These are phyloP conservation scores for Scolanthus callimorphus DNA, from an alignment of 92 coral and sea anemone species.

Conservation along the genomic window DNA sequence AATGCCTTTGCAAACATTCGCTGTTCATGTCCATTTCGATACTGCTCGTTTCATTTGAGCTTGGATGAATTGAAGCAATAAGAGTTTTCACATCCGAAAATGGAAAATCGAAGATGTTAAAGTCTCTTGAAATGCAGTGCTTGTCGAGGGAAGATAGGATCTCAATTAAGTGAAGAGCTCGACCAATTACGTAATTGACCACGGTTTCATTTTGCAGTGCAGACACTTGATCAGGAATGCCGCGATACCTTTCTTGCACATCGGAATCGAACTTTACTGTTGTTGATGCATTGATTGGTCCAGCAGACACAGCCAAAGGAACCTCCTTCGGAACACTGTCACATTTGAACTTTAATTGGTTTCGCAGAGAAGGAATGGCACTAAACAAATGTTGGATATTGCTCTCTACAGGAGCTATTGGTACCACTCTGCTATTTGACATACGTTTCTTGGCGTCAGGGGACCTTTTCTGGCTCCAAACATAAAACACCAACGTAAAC, in stretches of 20 bases:
- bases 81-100: conserved; percentile 23
- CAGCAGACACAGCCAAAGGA: neutral
- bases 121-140: conserved; percentile 28
- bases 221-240: neutral
- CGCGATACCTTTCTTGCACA: neutral
- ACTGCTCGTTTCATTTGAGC: neutral
- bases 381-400: neutral
- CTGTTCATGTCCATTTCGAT: conserved; percentile 16
- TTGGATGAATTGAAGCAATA: conserved; percentile 10
- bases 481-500: conserved; percentile 36
- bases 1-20: conserved; percentile 32
- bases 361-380: neutral
- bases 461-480: conserved; percentile 37
- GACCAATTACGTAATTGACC: conserved; percentile 16
- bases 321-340: neutral
- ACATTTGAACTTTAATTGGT: neutral
- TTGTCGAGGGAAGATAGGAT: conserved; percentile 32
- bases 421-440: conserved; percentile 28
- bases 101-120: conserved; percentile 42
- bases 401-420: conserved; percentile 37
- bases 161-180: conserved; percentile 33
- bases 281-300: neutral
- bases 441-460: conserved; percentile 23
- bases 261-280: neutral
- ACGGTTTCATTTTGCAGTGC: conserved; percentile 23